Percentiles rank a stretch among this genome's conserved stretches.
phyloP scores from a whole-genome alignment of 2,113 vertebrate genomes.

The Eulacestoma nigropectus region DNA sequence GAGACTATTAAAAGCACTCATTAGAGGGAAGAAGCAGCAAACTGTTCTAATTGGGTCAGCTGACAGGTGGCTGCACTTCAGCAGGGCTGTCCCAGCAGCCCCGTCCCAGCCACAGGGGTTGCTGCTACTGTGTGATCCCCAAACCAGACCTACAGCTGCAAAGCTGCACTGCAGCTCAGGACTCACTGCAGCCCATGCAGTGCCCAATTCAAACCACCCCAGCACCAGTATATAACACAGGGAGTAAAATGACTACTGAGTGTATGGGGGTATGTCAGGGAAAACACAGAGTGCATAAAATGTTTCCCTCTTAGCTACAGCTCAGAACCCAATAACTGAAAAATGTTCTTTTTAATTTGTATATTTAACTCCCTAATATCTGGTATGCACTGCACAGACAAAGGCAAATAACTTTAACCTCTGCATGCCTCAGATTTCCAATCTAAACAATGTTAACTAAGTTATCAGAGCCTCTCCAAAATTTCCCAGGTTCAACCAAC shows the following conservation, averaged over 20 bases:
- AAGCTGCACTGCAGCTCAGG: not conserved
- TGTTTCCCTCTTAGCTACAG: not conserved
- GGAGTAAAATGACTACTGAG: not conserved
- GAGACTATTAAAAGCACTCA: conserved; percentile 33
- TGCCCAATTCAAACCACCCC: not conserved
- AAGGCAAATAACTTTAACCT: not conserved
- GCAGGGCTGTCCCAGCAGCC: not conserved
- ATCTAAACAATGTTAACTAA: not conserved
- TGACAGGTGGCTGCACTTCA: conserved; percentile 50
- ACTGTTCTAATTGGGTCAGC: conserved; percentile 52
- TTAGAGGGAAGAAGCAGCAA: conserved; percentile 15
- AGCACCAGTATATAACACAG: accelerated
- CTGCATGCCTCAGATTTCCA: not conserved
- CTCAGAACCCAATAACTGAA: not conserved
- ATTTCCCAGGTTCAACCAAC: not conserved
- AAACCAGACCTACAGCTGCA: not conserved
- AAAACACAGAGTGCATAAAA: not conserved
- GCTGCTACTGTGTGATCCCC: not conserved
- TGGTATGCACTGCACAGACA: not conserved
- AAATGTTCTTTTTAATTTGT: not conserved
- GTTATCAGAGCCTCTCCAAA: not conserved
- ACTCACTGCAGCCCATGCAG: accelerated
- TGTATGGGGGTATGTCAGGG: accelerated
- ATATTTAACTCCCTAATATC: not conserved
- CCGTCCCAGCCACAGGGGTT: not conserved